A percentile compares a stretch with the other conserved stretches of the same genome.
Evolutionary conservation across 1,140 invertebrate species (phyloP).

Genomic region (Drosophila navojoa): DNA sequence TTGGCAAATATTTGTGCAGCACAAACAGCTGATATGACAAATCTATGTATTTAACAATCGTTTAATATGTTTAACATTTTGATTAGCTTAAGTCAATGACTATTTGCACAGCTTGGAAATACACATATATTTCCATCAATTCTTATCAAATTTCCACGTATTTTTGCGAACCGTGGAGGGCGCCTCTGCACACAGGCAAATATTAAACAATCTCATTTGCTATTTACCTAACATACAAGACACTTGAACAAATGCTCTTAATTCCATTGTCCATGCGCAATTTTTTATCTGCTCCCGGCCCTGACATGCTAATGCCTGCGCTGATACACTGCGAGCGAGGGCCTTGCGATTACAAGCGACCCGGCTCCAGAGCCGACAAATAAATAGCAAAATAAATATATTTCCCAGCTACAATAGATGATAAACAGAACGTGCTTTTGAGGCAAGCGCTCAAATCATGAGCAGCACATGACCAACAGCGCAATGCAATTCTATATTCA

Average conservation of each 20-base stretch:
- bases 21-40: neutral
- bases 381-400: constrained; percentile 12
- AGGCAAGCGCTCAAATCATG: constrained; percentile 34
- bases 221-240: constrained; percentile 28
- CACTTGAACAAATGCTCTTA: constrained; percentile 17
- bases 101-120: constrained; percentile 9
- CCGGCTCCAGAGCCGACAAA: constrained; percentile 5
- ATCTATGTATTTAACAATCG: no score
- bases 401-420: constrained; percentile 21
- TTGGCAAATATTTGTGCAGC: neutral
- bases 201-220: constrained; percentile 32
- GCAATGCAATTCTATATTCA: constrained; percentile 43
- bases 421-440: constrained; percentile 32
- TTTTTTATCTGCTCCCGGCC: constrained; percentile 43
- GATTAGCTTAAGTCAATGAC: neutral
- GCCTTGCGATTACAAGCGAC: constrained; percentile 43
- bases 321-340: constrained; percentile 52
- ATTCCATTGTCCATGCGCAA: constrained; percentile 41
- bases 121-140: neutral
- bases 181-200: constrained; percentile 11
- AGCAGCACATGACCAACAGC: constrained; percentile 46
- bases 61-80: no score
- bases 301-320: constrained; percentile 57
- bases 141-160: neutral
- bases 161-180: neutral